Evolutionary conservation across 2,113 vertebrate genomes (phyloP), one percentile per base, ranked within the genome.

Genomic region (Halcyon malimbica): DNA sequence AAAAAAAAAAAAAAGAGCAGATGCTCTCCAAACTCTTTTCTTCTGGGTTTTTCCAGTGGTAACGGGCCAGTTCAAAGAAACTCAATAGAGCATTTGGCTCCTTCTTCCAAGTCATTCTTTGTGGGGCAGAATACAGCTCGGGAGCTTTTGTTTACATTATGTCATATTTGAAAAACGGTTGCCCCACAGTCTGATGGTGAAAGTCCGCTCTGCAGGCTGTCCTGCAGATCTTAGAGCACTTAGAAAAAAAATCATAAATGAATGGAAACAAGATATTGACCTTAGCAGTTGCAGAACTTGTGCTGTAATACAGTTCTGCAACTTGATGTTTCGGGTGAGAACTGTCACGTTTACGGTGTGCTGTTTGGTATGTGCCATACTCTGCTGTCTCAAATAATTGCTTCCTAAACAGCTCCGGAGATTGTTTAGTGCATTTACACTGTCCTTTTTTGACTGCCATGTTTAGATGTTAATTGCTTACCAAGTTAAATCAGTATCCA

Each of bases 261-360:
- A 78, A 68, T 46, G 39, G 74, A 84, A 97, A 85, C 17, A 75
- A 70, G 78, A 85, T 56, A 39, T 82, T 1, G 1, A 56, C 13
- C 35, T 69, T 46, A 85, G 60, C 79, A 80, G 35, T 25, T 88
- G 86, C 70, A 76, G 62, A 88, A 71, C 56, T 68, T 68, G 82
- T 90, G 57, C 92, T 87, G 84, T 71, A 90, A 94, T 76, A 39
- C 7, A 75, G 76, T 85, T 85, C 82, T 93, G 65, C 42, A 89
- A 63, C 31, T 56, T n/a, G 74, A 75, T 67, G 23, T 31, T 78
- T 37, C 9, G 79, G 60, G 35, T 75, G 46, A 56, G 51, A 71
- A 35, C 73, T 51, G 18, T 48, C 46, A 11, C 75, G 74, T 56
- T 94, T 41, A 51, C 3, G 1, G 53, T 11, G 12, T 56, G 16